A percentile compares a stretch with the other conserved stretches of the same genome.
phyloP scores from a whole-genome alignment of 2,113 vertebrate species.

The Anguilla japonica region DNA sequence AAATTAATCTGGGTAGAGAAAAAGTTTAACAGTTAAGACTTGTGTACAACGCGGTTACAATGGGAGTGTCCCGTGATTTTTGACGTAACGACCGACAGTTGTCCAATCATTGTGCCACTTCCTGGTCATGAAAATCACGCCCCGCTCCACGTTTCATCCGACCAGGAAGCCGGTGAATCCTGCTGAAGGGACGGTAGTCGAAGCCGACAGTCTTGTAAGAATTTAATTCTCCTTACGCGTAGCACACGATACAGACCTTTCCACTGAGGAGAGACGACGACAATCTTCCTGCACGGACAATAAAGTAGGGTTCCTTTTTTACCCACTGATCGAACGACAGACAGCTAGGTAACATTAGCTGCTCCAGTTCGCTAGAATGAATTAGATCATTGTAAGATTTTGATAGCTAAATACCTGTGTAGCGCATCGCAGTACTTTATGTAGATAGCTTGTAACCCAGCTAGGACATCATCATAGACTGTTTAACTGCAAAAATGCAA shows the following conservation, averaged over 20 bases:
- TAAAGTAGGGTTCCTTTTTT: background rate
- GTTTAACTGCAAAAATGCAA: too few relatives aligned
- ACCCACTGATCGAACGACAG: background rate
- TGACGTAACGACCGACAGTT: background rate
- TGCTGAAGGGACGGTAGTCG: background rate
- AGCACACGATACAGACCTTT: background rate
- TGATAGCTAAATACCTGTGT: background rate
- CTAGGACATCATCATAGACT: too few relatives aligned
- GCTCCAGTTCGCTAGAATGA: background rate
- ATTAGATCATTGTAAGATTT: background rate
- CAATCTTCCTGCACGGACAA: background rate
- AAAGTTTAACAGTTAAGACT: background rate
- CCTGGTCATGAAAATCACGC: conserved; percentile 12
- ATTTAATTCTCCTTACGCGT: background rate
- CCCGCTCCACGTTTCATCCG: conserved; percentile 22
- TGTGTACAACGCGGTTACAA: background rate
- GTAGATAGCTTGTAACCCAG: too few relatives aligned
- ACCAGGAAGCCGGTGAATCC: background rate
- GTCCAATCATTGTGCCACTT: conserved; percentile 7
- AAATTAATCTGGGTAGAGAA: background rate
- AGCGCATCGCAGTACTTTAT: too few relatives aligned
- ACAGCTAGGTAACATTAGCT: background rate
- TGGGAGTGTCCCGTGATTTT: background rate
- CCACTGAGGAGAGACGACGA: background rate
- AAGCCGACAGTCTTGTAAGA: background rate